Evolutionary conservation across 2,797 vertebrate genomes (phyloP), one percentile per base, ranked within the genome.

Genomic region (Chloroceryle amazona): DNA sequence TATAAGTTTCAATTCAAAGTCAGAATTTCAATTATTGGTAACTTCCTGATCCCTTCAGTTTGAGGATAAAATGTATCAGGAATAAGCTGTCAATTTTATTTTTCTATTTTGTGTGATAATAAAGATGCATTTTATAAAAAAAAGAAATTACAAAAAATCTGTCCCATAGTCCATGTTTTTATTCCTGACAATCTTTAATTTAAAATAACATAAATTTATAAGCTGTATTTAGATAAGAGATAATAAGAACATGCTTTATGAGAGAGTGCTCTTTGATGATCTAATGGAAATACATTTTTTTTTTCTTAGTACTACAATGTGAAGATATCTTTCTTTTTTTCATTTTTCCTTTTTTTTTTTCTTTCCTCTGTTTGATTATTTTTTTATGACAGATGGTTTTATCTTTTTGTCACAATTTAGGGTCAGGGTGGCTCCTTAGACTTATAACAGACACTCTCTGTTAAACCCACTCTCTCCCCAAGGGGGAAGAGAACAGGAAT

Each of bases 81-180:
- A 87, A 61, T 61, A 33, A 52, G 1, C 2, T 4, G 0, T 35
- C 5, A 20, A 17, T 11, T 9, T 65, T 39, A 23, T 26, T 73
- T 76, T 57, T 42, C 19, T 65, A 4, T 4, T 41, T 76, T 73
- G 10, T 49, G 28, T 3, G 0, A 54, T 29, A 79, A 33, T 28
- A 33, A 82, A 55, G 9, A 41, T 63, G 2, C 1, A 21, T 60
- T 66, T 68, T 29, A 57, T 39, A 11, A 39, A 39, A 46, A 81
- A 81, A 80, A 39, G 5, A 39, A 39, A 39, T 10, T 10, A 39
- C 11, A 12, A 39, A 39, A 39, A 39, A 39, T 2, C 10, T 60
- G 6, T n/a, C 11, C 4, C 0, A 5, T 17, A 39, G n/a, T 19
- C 26, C 3, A 0, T 54, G 14, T 22, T 51, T 61, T 83, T 57